Conservation (phyloP, 92 coral and sea anemone genomes). For the Zoanthus gigantus region DNA sequence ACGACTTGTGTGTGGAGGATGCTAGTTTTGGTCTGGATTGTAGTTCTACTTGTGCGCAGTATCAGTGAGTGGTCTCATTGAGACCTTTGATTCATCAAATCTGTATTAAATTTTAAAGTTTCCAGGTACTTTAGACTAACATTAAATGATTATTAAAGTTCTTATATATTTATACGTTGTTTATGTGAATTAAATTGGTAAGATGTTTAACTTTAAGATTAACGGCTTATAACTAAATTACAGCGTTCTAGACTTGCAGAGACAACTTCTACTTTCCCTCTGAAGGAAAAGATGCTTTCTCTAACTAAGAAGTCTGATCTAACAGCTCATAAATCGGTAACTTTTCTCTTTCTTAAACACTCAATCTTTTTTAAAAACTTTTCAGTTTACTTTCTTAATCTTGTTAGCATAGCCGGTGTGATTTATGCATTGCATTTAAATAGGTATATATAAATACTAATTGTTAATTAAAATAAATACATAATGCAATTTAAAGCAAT, state of each 20-base stretch:
- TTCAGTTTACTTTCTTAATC: neutral
- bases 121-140: too few species aligned
- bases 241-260: slow-evolving; percentile 35
- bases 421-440: neutral
- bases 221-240: neutral
- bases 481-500: too few species aligned
- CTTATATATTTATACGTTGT: neutral
- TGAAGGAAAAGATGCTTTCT: slow-evolving; percentile 32
- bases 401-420: neutral
- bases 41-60: too few species aligned
- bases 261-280: slow-evolving; percentile 25
- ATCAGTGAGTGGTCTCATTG: too few species aligned
- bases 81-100: too few species aligned
- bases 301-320: slow-evolving; percentile 39
- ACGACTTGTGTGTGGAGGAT: too few species aligned
- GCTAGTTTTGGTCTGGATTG: too few species aligned
- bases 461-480: neutral
- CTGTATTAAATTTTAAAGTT: too few species aligned
- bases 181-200: too few species aligned
- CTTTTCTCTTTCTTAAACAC: neutral
- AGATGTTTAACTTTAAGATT: neutral
- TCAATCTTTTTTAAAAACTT: neutral
- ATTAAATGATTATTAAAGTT: neutral
- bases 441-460: neutral
- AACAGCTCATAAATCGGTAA: slow-evolving; percentile 34